Evolutionary conservation across 2,888 invertebrate genomes (phyloP), one percentile per base, ranked within the genome.

Genomic region (Cybosia mesomella): DNA sequence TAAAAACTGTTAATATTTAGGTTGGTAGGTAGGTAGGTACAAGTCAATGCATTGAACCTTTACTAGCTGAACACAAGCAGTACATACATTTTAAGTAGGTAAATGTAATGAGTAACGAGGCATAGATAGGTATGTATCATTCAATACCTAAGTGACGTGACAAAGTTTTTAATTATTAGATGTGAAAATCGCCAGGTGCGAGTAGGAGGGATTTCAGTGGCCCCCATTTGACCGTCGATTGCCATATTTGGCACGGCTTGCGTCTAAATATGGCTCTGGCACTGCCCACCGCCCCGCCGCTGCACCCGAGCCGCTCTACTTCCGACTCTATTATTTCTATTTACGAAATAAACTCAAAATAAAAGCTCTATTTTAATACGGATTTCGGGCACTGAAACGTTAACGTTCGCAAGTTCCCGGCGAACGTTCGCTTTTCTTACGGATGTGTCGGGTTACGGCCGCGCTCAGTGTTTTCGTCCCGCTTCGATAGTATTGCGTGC

Each of bases 251-350:
- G 97, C 95, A 96, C 95, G 96, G 96, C 95, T 95, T 96, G 96
- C 95, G 96, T 96, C 97, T 97, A 97, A 97, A 97, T 97, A 97
- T 96, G 97, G 97, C 96, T 95, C 96, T 96, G 96, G 96, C 96
- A 95, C 96, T 92, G 96, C 95, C 96, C 96, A 95, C 96, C 96
- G 96, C 95, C 92, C 93, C 89, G 87, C 89, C 88, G 90, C 81
- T 77, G 82, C 80, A 80, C 77, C 83, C 81, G 87, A 85, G 81
- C 71, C 90, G 92, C 89, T 89, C 90, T 85, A 92, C 93, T 92
- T 93, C 93, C 95, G 90, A 92, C 89, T 93, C 93, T 94, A 95
- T 95, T 95, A 94, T 93, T 95, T 95, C 95, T 95, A 95, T 94
- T 94, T 94, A 94, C 92, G 93, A 94, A 93, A 93, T 93, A 92